Evolutionary conservation across 2,888 invertebrate genomes (phyloP).

Genomic region (Hirtodrosophila alboralis): DNA sequence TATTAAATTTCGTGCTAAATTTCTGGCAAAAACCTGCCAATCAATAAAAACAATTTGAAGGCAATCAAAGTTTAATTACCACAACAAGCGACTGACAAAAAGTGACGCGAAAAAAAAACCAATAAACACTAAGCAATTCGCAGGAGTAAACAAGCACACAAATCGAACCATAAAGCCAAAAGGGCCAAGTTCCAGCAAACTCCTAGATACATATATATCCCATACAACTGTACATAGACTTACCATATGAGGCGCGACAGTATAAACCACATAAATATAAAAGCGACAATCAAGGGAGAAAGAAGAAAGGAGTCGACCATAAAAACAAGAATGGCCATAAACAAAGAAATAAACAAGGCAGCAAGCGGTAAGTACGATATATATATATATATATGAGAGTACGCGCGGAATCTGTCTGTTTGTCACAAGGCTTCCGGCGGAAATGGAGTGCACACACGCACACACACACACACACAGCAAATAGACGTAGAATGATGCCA

Average conservation of each 20-base stretch:
- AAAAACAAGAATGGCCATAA: constrained; percentile 63
- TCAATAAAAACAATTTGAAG: constrained; percentile 76
- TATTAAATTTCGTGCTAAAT: no score
- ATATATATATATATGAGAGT: constrained; percentile 45
- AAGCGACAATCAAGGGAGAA: constrained; percentile 56
- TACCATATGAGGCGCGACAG: constrained; percentile 63
- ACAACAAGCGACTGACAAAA: constrained; percentile 60
- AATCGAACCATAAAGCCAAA: constrained; percentile 57
- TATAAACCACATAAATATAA: constrained; percentile 69
- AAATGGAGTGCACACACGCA: constrained; percentile 60
- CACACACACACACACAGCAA: constrained; percentile 17
- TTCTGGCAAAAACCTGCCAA: constrained; percentile 64
- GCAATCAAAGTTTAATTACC: constrained; percentile 77
- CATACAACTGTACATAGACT: constrained; percentile 28
- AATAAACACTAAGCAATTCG: constrained; percentile 60
- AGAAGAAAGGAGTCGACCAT: constrained; percentile 32
- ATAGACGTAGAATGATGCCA: constrained; percentile 43
- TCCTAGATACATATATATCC: constrained; percentile 42
- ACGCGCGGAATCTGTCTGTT: constrained; percentile 49
- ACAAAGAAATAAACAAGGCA: constrained; percentile 75
- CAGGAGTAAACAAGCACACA: constrained; percentile 42
- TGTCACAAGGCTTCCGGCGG: constrained; percentile 69
- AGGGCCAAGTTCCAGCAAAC: constrained; percentile 26
- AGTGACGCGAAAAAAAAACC: constrained; percentile 38
- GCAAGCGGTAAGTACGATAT: constrained; percentile 65